A percentile compares a stretch with the other conserved stretches of the same genome.
phyloP scores from a whole-genome alignment of 1,140 invertebrate genomes.

The Eubasilissa regina region DNA sequence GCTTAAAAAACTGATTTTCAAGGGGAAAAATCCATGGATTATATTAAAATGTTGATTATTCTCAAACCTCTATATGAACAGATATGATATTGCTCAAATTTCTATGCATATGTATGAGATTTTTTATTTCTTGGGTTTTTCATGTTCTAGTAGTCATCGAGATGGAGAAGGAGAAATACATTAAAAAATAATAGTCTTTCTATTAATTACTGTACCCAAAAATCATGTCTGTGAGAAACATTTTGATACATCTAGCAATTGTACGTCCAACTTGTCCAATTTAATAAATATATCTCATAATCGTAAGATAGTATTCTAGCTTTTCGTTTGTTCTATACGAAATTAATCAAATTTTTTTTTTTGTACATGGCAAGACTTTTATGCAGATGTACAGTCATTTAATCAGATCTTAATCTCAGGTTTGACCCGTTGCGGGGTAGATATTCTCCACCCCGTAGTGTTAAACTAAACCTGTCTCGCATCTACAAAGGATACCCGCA shows the following conservation, averaged over 20 bases:
- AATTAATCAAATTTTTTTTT: slow-evolving; percentile 22
- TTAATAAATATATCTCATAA: slow-evolving; percentile 52
- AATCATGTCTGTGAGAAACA: slow-evolving; percentile 34
- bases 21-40: slow-evolving; percentile 1
- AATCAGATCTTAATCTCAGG: neutral
- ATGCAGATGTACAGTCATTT: neutral
- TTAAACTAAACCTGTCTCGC: neutral
- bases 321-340: slow-evolving; percentile 21
- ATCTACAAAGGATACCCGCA: neutral
- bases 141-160: neutral
- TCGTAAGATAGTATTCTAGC: slow-evolving; percentile 41
- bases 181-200: slow-evolving; percentile 6
- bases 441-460: neutral
- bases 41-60: slow-evolving; percentile 11
- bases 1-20: slow-evolving; percentile 9
- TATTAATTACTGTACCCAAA: slow-evolving; percentile 36
- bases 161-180: too few relatives aligned
- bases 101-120: slow-evolving; percentile 40
- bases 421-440: too few relatives aligned
- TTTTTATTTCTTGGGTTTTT: slow-evolving; percentile 27
- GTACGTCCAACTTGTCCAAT: slow-evolving; percentile 54
- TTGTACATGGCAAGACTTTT: slow-evolving; percentile 1
- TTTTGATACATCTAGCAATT: slow-evolving; percentile 51
- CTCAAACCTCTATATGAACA: slow-evolving; percentile 21
- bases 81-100: slow-evolving; percentile 36